Percentiles rank a stretch among this genome's conserved stretches.
phyloP scores from a whole-genome alignment of 2,888 invertebrate genomes.

The Agrochola lota region DNA sequence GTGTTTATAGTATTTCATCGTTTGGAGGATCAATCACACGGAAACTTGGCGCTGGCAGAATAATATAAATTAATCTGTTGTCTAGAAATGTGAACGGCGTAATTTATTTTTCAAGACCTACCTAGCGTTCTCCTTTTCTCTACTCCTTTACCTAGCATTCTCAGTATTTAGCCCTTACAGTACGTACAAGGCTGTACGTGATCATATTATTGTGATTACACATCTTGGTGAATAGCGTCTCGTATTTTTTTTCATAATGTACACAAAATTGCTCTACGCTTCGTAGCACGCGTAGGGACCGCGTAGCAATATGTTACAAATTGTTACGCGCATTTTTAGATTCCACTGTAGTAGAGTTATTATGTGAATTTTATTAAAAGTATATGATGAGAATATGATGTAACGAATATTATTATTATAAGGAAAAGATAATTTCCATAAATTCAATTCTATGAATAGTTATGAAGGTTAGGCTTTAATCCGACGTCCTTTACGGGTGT shows the following conservation, averaged over 20 bases:
- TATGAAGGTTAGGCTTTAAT: slow-evolving; percentile 63
- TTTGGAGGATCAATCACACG: slow-evolving; percentile 8
- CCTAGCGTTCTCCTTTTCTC: background rate
- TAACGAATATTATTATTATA: background rate
- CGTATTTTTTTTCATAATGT: background rate
- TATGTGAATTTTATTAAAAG: background rate
- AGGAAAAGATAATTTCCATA: slow-evolving; percentile 14
- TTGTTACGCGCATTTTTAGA: background rate
- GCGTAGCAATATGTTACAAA: slow-evolving; percentile 19
- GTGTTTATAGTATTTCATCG: slow-evolving; percentile 11
- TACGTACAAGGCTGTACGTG: background rate
- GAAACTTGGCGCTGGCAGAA: slow-evolving; percentile 18
- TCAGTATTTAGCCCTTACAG: background rate
- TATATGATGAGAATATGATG: background rate
- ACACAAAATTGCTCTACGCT: slow-evolving; percentile 6
- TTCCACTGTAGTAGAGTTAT: background rate
- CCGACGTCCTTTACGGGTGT: slow-evolving; percentile 65
- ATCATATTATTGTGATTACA: slow-evolving; percentile 2
- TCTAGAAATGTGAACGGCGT: background rate
- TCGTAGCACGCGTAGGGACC: slow-evolving; percentile 29
- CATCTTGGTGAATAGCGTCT: slow-evolving; percentile 3
- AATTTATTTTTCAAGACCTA: background rate
- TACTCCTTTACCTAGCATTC: background rate
- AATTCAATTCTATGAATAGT: slow-evolving; percentile 69
- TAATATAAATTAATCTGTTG: background rate